These are phyloP conservation scores for Galerucella pusilla DNA, from an alignment of 2,888 invertebrate genomes.

Conservation along the genomic window DNA sequence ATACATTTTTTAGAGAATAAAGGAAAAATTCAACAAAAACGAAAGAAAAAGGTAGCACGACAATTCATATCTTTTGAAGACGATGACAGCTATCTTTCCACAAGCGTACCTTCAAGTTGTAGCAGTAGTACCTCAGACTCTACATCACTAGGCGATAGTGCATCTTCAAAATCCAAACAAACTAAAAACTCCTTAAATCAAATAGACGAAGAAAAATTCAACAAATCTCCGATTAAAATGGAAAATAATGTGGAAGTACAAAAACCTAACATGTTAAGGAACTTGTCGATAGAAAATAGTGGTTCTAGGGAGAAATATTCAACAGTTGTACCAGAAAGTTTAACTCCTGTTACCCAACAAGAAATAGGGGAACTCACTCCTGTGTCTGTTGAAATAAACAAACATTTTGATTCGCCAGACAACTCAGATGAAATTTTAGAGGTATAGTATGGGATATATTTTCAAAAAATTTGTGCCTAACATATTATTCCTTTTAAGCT, in stretches of 20 bases:
- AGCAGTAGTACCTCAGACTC: constrained; percentile 58
- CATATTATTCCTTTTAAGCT: constrained; percentile 1
- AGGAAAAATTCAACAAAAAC: constrained; percentile 43
- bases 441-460: constrained; percentile 43
- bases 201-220: constrained; percentile 46
- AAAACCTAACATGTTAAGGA: constrained; percentile 41
- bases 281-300: constrained; percentile 60
- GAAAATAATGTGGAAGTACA: constrained; percentile 21
- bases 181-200: constrained; percentile 42
- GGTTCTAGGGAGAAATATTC: constrained; percentile 59
- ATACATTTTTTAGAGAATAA: constrained; percentile 39
- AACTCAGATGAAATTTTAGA: constrained; percentile 59
- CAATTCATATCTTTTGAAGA: constrained; percentile 78
- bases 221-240: constrained; percentile 26
- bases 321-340: constrained; percentile 54
- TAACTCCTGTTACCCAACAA: constrained; percentile 65
- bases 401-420: constrained; percentile 56
- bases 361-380: constrained; percentile 67
- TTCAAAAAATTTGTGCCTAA: constrained; percentile 10
- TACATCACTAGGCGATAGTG: constrained; percentile 48
- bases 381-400: constrained; percentile 60
- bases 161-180: constrained; percentile 39
- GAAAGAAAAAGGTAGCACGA: constrained; percentile 66
- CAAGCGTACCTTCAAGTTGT: constrained; percentile 59
- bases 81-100: constrained; percentile 65